Base-by-base conservation (phyloP, 2,888 invertebrate species). In the Ametastegia equiseti region DNA sequence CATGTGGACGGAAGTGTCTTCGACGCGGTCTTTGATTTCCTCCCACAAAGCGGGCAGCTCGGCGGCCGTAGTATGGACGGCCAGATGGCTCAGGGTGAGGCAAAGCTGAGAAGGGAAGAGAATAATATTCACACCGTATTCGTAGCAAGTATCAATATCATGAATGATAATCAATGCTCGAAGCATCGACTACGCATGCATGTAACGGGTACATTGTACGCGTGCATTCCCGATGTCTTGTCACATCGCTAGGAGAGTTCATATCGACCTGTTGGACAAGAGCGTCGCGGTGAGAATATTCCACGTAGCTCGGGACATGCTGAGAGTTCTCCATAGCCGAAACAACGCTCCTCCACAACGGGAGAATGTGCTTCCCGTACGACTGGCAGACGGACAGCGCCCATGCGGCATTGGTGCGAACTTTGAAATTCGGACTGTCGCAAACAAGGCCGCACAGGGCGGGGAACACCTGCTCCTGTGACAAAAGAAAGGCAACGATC, bases 351-450 rank as follows among this genome's bases (percentile, higher is more conserved):
- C 93, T 92, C 97, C 97, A 98, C 30, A 96, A 92, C 19, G 87
- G 85, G 0, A 93, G 89, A 86, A 94, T 95, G 84, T 94, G 93
- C 4, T 91, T 90, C 0, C 95, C 96, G 87, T 96, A 97, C 0
- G 92, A 91, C 50, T 90, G 88, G n/a, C 95, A 94, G 81, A 94
- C 94, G 13, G 94, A 94, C 82, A 98, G 90, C 0, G 97, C 97
- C 81, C 94, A 93, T 0, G 97, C 96, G 2, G 97, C 97, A 91
- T 96, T 97, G 82, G 97, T 97, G 42, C 98, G 95, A 6, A 98
- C 98, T 93, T 98, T 98, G 85, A 97, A 96, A 90, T 98, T 98
- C 81, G 95, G 94, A 90, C 96, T 97, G 83, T 94, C 94, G 73
- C 95, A 94, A 0, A 96, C 94, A 23, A 97, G 91, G 19, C 93